Base-by-base conservation (phyloP, 2,797 vertebrate species). In the Coregonus sp. region DNA sequence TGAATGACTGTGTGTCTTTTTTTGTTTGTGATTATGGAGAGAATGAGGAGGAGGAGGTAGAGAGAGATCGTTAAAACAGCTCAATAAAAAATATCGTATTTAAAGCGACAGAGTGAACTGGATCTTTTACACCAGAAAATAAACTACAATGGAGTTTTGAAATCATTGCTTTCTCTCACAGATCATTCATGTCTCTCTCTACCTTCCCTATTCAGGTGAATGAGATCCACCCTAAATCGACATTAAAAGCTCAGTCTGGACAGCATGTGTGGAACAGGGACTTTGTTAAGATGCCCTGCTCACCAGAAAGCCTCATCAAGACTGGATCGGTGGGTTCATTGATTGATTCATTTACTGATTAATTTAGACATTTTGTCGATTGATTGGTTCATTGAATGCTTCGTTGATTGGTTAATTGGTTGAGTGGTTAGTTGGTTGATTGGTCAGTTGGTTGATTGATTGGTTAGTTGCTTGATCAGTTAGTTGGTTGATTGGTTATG, bases 281-380 rank as follows among this genome's bases (percentile, higher is more conserved):
- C 40, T 76, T 81, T 40, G 94, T 95, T 76, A 94, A 92, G 83
- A 83, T 94, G 89, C 92, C 93, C 0, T 80, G n/a, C 72, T 66
- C 80, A 1, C 52, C 2, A 0, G 4, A 18, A 0, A 89, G 77
- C 66, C 0, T n/a, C 1, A 70, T 79, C 1, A 47, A 75, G 52
- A 0, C 31, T 2, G 15, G 20, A 0, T 0, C 0, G 74, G 80
- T 80, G 51, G 0, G 71, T 77, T 61, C n/a, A 20, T 25, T 20
- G 59, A 16, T 6, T 15, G 50, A 73, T 11, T 47, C 0, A 54
- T 52, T 52, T 31, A 29, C 4, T 29, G 12, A 16, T 54, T 72
- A 0, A 50, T 70, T 25, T 4, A 47, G 9, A 47, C 25, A 16
- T 47, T 33, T 33, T 35, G 18, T 18, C 31, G 31, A 33, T 33